Conservation (phyloP, 2,888 invertebrate species). For the Lycia hirtaria region DNA sequence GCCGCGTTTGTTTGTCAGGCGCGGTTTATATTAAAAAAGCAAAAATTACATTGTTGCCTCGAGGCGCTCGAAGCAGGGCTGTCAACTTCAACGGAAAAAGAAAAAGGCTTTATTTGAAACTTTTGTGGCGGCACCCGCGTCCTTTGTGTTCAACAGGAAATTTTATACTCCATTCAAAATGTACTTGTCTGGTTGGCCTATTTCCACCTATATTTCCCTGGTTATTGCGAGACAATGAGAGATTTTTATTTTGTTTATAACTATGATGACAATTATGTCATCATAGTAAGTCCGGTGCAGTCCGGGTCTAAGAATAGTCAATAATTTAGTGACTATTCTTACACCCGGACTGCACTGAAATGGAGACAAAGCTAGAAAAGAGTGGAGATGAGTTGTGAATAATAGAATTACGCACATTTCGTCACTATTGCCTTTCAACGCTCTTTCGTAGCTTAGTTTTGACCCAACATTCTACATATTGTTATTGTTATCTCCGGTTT, state of each 20-base stretch:
- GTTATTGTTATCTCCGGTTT: too few species aligned
- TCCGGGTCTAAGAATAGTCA: too few species aligned
- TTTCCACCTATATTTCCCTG: constrained; percentile 38
- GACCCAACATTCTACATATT: too few species aligned
- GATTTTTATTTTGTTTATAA: not conserved
- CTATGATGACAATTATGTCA: not conserved
- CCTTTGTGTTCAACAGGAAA: constrained; percentile 55
- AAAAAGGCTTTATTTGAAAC: constrained; percentile 42
- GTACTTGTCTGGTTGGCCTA: constrained; percentile 36
- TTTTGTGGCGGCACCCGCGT: constrained; percentile 50
- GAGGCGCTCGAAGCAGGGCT: constrained; percentile 50
- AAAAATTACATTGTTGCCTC: constrained; percentile 59
- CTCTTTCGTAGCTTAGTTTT: too few species aligned
- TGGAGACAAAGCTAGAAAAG: too few species aligned
- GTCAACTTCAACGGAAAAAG: constrained; percentile 51
- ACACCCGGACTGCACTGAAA: too few species aligned
- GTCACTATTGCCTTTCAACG: too few species aligned
- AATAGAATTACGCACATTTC: too few species aligned
- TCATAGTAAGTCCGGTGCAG: too few species aligned
- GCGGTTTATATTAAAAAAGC: constrained; percentile 57
- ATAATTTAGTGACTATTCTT: too few species aligned
- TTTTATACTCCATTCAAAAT: constrained; percentile 55
- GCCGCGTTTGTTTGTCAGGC: constrained; percentile 51
- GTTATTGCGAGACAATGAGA: constrained; percentile 18
- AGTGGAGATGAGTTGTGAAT: too few species aligned